These are phyloP conservation scores for Amphiprion percula DNA, from an alignment of 2,113 vertebrate species.

Conservation along the genomic window DNA sequence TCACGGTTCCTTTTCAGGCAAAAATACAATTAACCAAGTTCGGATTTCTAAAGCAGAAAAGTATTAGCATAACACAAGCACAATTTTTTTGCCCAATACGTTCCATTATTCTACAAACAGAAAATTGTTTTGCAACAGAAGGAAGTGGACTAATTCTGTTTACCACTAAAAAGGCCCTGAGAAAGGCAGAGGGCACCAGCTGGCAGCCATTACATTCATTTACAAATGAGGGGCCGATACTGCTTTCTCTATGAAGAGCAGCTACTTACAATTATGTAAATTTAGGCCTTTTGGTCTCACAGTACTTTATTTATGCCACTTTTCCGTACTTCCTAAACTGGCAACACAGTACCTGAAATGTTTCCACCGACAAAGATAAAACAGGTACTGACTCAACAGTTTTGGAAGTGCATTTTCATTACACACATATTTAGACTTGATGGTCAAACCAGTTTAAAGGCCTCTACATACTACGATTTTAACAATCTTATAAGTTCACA, in stretches of 20 bases:
- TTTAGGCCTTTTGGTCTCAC: background rate
- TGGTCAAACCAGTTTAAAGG: background rate
- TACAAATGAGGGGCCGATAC: no score
- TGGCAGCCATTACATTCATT: no score
- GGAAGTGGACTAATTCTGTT: background rate
- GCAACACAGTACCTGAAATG: background rate
- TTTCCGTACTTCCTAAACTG: no score
- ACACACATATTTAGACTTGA: background rate
- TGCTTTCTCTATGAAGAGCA: background rate
- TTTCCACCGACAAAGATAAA: conserved; percentile 16
- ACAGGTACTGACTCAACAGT: background rate
- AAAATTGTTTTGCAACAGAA: conserved; percentile 13
- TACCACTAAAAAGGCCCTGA: background rate
- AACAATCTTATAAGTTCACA: no score
- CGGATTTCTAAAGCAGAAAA: no score
- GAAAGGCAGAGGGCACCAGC: background rate
- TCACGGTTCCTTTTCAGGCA: background rate
- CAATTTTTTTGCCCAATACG: no score
- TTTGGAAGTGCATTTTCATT: no score
- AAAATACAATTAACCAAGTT: no score
- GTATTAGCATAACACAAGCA: no score
- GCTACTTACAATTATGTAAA: no score
- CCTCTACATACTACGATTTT: no score
- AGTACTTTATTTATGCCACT: no score
- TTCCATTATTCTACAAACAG: background rate